Conservation (phyloP, 2,888 invertebrate genomes). For the Hirtodrosophila confusa region DNA sequence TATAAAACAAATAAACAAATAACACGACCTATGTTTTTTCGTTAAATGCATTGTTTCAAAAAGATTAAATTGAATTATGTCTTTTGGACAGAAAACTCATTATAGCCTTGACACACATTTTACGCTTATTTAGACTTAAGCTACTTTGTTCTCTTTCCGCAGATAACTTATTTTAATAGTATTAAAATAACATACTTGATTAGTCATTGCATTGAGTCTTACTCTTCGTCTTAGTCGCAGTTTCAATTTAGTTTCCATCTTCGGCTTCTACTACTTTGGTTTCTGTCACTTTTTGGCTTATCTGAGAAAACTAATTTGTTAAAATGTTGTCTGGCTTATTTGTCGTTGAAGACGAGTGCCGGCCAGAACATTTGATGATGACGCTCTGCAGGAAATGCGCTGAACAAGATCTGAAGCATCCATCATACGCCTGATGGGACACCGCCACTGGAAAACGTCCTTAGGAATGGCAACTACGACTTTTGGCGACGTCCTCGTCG, state of each 20-base stretch:
- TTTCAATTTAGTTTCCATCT: conserved; percentile 8
- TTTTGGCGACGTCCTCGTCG: conserved; percentile 48
- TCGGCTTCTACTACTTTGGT: not conserved
- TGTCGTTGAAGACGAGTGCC: conserved; percentile 26
- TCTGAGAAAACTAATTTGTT: conserved; percentile 77
- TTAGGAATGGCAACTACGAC: conserved; percentile 36
- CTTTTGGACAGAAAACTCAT: too few relatives aligned
- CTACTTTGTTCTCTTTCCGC: too few relatives aligned
- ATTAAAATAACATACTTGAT: not conserved
- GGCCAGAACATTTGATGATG: conserved; percentile 29
- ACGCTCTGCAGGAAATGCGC: conserved; percentile 33
- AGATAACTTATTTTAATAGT: not conserved
- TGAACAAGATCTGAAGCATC: conserved; percentile 54
- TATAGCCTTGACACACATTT: too few relatives aligned
- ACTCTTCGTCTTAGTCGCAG: not conserved
- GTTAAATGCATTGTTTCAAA: too few relatives aligned
- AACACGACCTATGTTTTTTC: too few relatives aligned
- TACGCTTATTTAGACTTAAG: too few relatives aligned
- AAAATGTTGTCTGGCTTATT: conserved; percentile 71
- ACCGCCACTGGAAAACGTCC: conserved; percentile 18
- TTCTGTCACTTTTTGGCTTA: conserved; percentile 51
- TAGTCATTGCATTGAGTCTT: not conserved
- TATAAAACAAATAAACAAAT: too few relatives aligned
- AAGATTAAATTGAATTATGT: too few relatives aligned
- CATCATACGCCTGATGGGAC: conserved; percentile 59